Evolutionary conservation across 2,888 invertebrate species (phyloP).

Genomic region (Sisyra nigra): DNA sequence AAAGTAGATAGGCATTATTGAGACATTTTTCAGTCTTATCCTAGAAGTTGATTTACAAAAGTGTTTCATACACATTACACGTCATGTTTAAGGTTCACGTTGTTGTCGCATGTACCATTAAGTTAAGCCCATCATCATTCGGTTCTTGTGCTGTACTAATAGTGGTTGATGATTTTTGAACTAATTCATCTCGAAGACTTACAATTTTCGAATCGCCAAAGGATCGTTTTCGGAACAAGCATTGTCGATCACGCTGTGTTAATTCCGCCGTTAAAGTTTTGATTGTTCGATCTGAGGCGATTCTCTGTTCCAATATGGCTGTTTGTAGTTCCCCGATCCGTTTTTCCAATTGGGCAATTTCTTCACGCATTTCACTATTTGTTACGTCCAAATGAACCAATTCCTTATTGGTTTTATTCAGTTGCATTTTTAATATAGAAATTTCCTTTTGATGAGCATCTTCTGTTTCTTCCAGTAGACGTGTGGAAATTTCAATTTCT

Average conservation of each 20-base stretch:
- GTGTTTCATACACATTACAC: too few relatives aligned
- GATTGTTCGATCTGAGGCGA: conserved; percentile 9
- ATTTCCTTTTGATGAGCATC: conserved; percentile 30
- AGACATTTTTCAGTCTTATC: too few relatives aligned
- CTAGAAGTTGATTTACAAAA: too few relatives aligned
- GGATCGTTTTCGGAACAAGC: conserved; percentile 5
- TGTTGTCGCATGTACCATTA: too few relatives aligned
- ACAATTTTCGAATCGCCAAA: not conserved
- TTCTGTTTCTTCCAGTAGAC: conserved; percentile 31
- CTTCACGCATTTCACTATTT: conserved; percentile 49
- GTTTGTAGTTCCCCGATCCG: conserved; percentile 11
- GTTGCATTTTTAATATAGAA: conserved; percentile 32
- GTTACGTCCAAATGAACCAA: conserved; percentile 48
- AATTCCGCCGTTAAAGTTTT: conserved; percentile 7
- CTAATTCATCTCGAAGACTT: conserved; percentile 7
- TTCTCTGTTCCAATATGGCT: conserved; percentile 7
- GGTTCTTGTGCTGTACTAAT: too few relatives aligned
- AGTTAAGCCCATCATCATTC: too few relatives aligned
- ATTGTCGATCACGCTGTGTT: conserved; percentile 6
- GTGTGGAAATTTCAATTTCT: conserved; percentile 32
- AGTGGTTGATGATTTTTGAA: not conserved
- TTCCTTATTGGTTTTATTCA: conserved; percentile 35
- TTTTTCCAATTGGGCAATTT: conserved; percentile 27
- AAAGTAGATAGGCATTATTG: too few relatives aligned
- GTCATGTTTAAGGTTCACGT: too few relatives aligned